Base-by-base conservation (phyloP, 2,113 vertebrate species). In the Orcinus orca region DNA sequence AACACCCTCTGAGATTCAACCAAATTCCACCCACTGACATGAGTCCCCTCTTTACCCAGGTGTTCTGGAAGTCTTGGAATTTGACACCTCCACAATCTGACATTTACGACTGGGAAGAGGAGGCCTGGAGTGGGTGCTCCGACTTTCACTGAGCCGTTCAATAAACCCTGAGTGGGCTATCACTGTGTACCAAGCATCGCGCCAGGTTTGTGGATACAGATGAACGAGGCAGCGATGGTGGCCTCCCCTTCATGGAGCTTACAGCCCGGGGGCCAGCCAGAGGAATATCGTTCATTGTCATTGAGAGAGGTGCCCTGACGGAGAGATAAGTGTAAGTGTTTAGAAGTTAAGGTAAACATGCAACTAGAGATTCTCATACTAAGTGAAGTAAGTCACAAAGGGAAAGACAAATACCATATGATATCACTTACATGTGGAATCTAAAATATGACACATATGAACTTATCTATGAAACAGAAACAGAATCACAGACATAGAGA, bases 21-120 rank as follows among this genome's bases (percentile, higher is more conserved):
- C 71, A 47, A 38, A 86, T 92, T 71, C 85, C 67, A 47, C 94
- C 95, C 87, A 93, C 95, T 33, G 62, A 68, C 60, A 44, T 6
- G 11, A 9, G 41, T 63, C 67, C 91, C 38, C 76, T 85, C 88
- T 90, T 63, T 58, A 1, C 88, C 47, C 92, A 90, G 93, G 95
- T 93, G 96, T 50, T 84, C 77, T 67, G 6, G 17, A 29, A 87
- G 67, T 58, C 88, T 65, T 9, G 31, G 81, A 38, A 77, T 67
- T 7, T 29, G 93, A 93, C 79, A 84, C 87, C 71, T 53, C 93
- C 79, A 41, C 58, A 29, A 12, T 53, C 60, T 79, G 93, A 79
- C 93, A 60, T 74, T 76, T 50, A 74, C 3, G 0, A 29, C 33
- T 9, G 55, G 81, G 87, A 79, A 29, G 79, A 74, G 65, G 71